phyloP scores from a whole-genome alignment of 2,113 vertebrate genomes.

The Lagenorhynchus albirostris region DNA sequence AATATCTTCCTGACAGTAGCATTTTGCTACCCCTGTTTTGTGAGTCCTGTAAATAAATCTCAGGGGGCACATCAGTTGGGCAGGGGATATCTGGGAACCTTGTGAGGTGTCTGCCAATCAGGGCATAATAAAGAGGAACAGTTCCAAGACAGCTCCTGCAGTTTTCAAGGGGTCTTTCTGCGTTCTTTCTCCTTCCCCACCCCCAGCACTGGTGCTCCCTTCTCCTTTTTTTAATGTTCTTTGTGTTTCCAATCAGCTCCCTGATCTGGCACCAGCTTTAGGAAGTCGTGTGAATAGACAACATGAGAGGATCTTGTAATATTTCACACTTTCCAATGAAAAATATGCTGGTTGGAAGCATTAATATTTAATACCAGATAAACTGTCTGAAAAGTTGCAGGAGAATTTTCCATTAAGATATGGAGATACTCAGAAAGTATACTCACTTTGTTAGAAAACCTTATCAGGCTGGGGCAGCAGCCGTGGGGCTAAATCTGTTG shows the following conservation, averaged over 20 bases:
- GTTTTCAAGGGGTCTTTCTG: neutral
- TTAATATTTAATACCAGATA: conserved; percentile 77
- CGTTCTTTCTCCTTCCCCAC: neutral
- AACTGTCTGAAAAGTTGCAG: conserved; percentile 60
- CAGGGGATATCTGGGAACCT: conserved; percentile 63
- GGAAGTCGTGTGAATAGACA: conserved; percentile 3
- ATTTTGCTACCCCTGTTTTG: conserved; percentile 60
- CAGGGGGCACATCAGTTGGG: conserved; percentile 32
- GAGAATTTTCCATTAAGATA: conserved; percentile 80
- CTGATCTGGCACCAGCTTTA: conserved; percentile 45
- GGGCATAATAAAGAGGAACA: neutral
- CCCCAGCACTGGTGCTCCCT: neutral
- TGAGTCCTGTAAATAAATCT: conserved; percentile 73
- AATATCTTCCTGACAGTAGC: conserved; percentile 68
- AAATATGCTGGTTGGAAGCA: conserved; percentile 49
- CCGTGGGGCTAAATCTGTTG: neutral
- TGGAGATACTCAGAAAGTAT: conserved; percentile 54
- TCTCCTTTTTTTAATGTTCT: neutral
- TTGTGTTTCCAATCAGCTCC: conserved; percentile 63
- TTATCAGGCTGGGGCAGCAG: conserved; percentile 49
- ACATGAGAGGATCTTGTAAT: conserved; percentile 34
- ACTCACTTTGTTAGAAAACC: conserved; percentile 49
- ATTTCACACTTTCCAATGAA: conserved; percentile 58
- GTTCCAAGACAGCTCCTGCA: neutral
- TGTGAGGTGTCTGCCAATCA: conserved; percentile 66